Percentiles rank a stretch among this genome's conserved stretches.
Evolutionary conservation across 1,140 invertebrate genomes (phyloP).

Genomic region (Zaprionus taronus): DNA sequence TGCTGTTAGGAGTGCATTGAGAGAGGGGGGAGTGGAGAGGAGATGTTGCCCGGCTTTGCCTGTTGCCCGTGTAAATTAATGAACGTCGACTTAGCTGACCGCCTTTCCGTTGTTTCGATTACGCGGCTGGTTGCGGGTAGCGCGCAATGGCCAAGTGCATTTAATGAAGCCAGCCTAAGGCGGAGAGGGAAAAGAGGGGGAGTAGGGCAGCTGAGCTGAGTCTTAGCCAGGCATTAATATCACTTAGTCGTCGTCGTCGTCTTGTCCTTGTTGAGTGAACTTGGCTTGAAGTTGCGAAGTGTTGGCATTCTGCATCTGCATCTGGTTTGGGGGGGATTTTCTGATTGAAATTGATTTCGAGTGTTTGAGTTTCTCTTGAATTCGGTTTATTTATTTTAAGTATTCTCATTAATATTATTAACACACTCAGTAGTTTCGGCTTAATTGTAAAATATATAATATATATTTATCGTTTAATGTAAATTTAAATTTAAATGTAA

Average conservation of each 20-base stretch:
- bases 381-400: constrained; percentile 75
- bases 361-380: constrained; percentile 37
- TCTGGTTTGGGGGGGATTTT: constrained; percentile 16
- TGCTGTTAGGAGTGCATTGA: constrained; percentile 14
- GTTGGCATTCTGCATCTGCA: constrained; percentile 32
- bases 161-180: constrained; percentile 30
- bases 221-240: constrained; percentile 58
- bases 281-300: constrained; percentile 22
- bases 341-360: constrained; percentile 59
- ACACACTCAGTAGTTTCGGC: constrained; percentile 82
- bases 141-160: constrained; percentile 36
- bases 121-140: constrained; percentile 37
- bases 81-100: constrained; percentile 58
- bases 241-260: constrained; percentile 53
- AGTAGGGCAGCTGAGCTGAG: not conserved
- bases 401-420: constrained; percentile 77
- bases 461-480: constrained; percentile 23
- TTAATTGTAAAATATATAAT: constrained; percentile 70
- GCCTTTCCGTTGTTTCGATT: constrained; percentile 72
- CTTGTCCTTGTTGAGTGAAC: constrained; percentile 24
- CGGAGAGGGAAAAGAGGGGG: not conserved
- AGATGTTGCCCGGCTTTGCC: constrained; percentile 6
- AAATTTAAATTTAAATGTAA: constrained; percentile 39
- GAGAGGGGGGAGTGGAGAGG: not conserved
- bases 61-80: constrained; percentile 61